Evolutionary conservation across 2,113 vertebrate genomes (phyloP), one percentile per base, ranked within the genome.

Genomic region (Pampusana beccarii): DNA sequence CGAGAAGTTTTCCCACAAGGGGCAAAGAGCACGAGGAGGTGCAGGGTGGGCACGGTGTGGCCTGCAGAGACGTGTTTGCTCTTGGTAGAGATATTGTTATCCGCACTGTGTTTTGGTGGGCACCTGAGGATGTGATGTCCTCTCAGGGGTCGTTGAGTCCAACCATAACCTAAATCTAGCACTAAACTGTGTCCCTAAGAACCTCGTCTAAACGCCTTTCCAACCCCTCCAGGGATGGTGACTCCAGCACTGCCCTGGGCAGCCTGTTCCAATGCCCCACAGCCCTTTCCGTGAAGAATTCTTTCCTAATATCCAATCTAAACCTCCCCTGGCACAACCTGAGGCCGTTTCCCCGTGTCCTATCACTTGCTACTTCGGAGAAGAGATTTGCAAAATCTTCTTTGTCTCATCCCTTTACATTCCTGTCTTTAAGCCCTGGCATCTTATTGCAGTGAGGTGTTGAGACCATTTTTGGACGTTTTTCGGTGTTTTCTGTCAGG

Each of bases 1-100:
- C 0, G 3, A 15, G 0, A 1, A 31, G 13, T 58, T 80, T 58
- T 51, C 31, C 50, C 1, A 0, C 36, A 1, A 3, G 42, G 36
- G 19, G 14, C n/a, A 13, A 29, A 54, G 71, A 44, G 65, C 66
- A 44, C 6, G 4, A 0, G 26, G 71, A 60, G 65, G 15, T 6
- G 23, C 69, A 14, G 56, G 5, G 60, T 3, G 50, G 84, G 24
- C 44, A 16, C 44, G n/a, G 84, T 3, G 3, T 2, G 25, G 23
- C 40, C 77, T 58, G 29, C 14, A 50, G 65, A 53, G 26, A 38
- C 44, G 36, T 6, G 4, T 34, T 53, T 31, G 36, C 28, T 64
- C 46, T 44, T 51, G 61, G 61, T 16, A 46, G 40, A 46, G 79
- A 10, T 61, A 29, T 53, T 15, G 2, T 73, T 58, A 25, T 33